Evolutionary conservation across 2,113 vertebrate genomes (phyloP).

Genomic region (Caracal caracal): DNA sequence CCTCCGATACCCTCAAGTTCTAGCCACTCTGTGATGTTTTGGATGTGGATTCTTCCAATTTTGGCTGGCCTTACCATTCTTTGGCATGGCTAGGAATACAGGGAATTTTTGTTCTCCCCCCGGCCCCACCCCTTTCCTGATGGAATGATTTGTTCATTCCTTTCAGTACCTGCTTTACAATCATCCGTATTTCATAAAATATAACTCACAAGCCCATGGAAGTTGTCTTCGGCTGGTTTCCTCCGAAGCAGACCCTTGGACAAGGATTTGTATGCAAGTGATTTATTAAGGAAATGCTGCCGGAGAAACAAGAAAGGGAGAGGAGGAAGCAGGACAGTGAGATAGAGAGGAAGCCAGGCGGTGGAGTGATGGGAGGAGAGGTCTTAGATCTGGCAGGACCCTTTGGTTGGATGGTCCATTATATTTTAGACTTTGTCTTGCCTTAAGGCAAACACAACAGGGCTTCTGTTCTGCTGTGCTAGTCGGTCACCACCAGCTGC

Average conservation of each 20-base stretch:
- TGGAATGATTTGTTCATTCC: not conserved
- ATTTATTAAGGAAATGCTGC: not conserved
- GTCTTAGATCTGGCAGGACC: not conserved
- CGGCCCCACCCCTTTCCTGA: not conserved
- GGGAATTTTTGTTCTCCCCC: not conserved
- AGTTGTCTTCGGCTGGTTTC: not conserved
- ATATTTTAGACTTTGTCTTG: not conserved
- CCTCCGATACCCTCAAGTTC: not conserved
- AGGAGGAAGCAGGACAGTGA: not conserved
- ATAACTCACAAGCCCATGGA: not conserved
- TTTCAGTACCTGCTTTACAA: not conserved
- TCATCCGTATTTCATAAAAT: not conserved
- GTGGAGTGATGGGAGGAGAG: no score
- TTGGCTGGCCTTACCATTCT: not conserved
- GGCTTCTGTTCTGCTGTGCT: not conserved
- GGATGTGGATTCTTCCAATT: not conserved
- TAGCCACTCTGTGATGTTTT: not conserved
- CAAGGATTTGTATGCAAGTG: not conserved
- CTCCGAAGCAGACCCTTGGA: not conserved
- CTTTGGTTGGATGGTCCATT: not conserved
- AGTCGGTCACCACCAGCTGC: not conserved
- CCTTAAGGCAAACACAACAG: not conserved
- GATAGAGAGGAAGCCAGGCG: not conserved
- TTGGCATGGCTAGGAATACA: not conserved
- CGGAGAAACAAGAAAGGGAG: not conserved